A percentile compares a stretch with the other conserved stretches of the same genome.
Evolutionary conservation across 2,888 invertebrate species (phyloP).

Genomic region (Troglohyphantes excavatus): DNA sequence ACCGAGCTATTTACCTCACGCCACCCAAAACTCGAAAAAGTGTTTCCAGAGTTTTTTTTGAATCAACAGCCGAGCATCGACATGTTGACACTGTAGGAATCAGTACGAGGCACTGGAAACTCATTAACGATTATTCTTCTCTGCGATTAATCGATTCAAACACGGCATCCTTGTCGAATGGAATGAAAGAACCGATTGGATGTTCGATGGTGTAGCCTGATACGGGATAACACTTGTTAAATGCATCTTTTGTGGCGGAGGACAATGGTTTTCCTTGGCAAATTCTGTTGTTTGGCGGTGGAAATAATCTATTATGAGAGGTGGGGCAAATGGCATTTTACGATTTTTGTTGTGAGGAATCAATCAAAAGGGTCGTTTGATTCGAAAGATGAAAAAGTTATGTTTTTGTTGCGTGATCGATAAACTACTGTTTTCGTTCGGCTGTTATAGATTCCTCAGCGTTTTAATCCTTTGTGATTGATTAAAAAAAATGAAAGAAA

Average conservation of each 20-base stretch:
- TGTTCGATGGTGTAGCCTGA: background rate
- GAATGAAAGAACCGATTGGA: background rate
- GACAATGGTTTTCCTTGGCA: background rate
- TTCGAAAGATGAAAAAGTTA: too few relatives aligned
- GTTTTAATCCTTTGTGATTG: too few relatives aligned
- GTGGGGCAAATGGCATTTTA: background rate
- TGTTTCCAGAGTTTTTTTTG: background rate
- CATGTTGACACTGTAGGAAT: conserved; percentile 61
- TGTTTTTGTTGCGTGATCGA: too few relatives aligned
- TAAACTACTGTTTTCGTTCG: too few relatives aligned
- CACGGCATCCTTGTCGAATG: background rate
- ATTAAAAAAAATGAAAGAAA: too few relatives aligned
- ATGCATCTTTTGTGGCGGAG: conserved; percentile 18
- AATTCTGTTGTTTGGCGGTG: background rate
- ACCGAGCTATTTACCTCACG: conserved; percentile 8
- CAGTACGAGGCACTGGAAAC: conserved; percentile 53
- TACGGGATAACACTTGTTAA: conserved; percentile 32
- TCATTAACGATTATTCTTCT: conserved; percentile 34
- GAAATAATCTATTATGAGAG: background rate
- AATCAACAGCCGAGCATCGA: background rate
- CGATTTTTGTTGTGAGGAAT: too few relatives aligned
- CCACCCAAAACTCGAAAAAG: background rate
- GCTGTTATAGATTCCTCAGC: too few relatives aligned
- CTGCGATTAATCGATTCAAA: conserved; percentile 24
- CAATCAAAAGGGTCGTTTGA: too few relatives aligned